Conservation (phyloP, 2,888 invertebrate species). For the Calliopum simillimum region DNA sequence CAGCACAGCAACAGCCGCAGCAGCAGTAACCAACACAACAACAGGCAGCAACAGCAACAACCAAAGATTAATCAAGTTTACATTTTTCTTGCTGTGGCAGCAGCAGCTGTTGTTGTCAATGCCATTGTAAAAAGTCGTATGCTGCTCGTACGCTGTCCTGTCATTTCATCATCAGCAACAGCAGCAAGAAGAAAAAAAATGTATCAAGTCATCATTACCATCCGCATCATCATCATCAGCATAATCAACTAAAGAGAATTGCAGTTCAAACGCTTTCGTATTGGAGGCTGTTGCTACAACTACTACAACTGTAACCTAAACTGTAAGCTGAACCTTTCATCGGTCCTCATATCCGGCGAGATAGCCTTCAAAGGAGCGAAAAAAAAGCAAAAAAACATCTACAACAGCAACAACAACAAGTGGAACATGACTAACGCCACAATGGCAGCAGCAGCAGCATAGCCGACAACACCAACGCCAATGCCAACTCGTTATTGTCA, state of each 20-base stretch:
- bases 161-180: not conserved
- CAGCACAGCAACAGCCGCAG: conserved; percentile 9
- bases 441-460: conserved; percentile 1
- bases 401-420: conserved; percentile 36
- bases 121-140: not conserved
- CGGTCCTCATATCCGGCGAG: not conserved
- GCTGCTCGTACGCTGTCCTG: not conserved
- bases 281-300: not conserved
- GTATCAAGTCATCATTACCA: not conserved
- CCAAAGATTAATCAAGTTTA: conserved; percentile 15
- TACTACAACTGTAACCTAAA: not conserved
- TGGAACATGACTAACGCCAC: not conserved
- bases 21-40: conserved; percentile 5
- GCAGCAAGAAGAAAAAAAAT: no score
- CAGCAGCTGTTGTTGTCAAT: conserved; percentile 1
- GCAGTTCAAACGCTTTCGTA: not conserved
- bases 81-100: conserved; percentile 14
- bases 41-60: conserved; percentile 8
- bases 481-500: conserved; percentile 23
- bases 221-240: not conserved
- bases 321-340: not conserved
- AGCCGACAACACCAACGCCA: conserved; percentile 12
- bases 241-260: not conserved
- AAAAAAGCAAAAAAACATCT: no score
- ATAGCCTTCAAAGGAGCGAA: conserved; percentile 13